Evolutionary conservation across 2,797 vertebrate genomes (phyloP).

Genomic region (Ptychadena robeensis): DNA sequence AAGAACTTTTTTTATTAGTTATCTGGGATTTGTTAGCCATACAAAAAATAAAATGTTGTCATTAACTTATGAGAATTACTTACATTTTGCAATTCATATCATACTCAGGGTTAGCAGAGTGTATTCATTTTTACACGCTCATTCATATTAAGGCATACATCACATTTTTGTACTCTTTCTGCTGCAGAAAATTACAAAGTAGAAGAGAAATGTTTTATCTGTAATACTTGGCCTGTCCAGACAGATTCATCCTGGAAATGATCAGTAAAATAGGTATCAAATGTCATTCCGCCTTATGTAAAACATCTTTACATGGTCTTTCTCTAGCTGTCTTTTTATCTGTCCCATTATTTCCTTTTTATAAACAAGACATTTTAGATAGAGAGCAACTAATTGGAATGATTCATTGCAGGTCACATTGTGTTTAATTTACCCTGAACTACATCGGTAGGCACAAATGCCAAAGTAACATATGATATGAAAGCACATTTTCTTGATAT

Average conservation of each 20-base stretch:
- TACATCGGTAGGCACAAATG: not conserved
- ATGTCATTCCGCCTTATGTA: conserved; percentile 16
- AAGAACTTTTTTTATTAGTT: no score
- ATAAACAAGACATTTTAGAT: conserved; percentile 27
- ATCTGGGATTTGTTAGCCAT: no score
- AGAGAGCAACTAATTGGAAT: conserved; percentile 22
- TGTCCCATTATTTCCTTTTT: conserved; percentile 10
- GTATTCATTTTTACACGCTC: not conserved
- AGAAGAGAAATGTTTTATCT: conserved; percentile 1
- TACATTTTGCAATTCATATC: not conserved
- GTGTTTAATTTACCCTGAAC: not conserved
- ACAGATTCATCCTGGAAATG: not conserved
- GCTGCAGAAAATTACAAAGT: not conserved
- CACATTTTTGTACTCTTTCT: not conserved
- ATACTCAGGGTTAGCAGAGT: not conserved
- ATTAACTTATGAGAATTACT: not conserved
- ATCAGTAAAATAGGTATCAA: conserved; percentile 6
- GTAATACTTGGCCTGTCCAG: not conserved
- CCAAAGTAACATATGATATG: conserved; percentile 12
- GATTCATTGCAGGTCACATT: conserved; percentile 5
- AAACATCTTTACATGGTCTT: conserved; percentile 11
- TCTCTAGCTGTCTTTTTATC: not conserved
- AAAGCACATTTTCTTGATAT: conserved; percentile 31
- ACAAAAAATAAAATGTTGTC: not conserved
- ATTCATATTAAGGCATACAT: not conserved